Base-by-base conservation (phyloP, 1,140 invertebrate species). In the Drosophila subpulchrella region DNA sequence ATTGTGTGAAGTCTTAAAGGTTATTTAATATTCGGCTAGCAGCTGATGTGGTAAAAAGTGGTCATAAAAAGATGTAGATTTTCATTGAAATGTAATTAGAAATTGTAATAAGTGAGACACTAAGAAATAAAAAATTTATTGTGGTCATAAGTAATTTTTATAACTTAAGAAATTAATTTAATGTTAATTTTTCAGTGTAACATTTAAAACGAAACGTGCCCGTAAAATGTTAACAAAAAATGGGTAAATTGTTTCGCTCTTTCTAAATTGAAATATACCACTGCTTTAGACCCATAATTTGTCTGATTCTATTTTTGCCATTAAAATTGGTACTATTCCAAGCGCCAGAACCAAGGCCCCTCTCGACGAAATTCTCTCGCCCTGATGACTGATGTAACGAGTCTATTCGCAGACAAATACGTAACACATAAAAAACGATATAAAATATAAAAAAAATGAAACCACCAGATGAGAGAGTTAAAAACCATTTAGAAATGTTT, bases 401-500 rank as follows among this genome's bases (percentile, higher is more conserved):
- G 58, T 56, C 42, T 70, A 71, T 70, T 48, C 30, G 8, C 41
- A 47, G 42, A 20, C 51, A 41, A 27, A 57, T 34, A 70, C 62
- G 15, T 17, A 70, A 70, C n/a, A 55, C 30, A 63, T 11, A n/a
- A 56, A 61, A 54, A 51, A 41, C 4, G 4, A 76, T 47, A 46
- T 27, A 13, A 72, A 38, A 59, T 55, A 54, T 34, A 57, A 53
- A 46, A 39, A 24, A n/a, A 59, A 58, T 32, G 24, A 76, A 57
- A 39, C 42, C 55, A 56, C 46, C 53, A 57, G 30, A 46, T 51
- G 53, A 51, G 47, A 48, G 61, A 51, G 59, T 75, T 65, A 34
- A 61, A 54, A 75, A 67, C 53, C 83, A 80, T 89, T 89, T 75
- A 66, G 54, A 89, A 84, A 65, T 76, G 80, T 89, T 80, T 89